These are phyloP conservation scores for Clarias gariepinus DNA, from an alignment of 2,113 vertebrate genomes.

Conservation along the genomic window DNA sequence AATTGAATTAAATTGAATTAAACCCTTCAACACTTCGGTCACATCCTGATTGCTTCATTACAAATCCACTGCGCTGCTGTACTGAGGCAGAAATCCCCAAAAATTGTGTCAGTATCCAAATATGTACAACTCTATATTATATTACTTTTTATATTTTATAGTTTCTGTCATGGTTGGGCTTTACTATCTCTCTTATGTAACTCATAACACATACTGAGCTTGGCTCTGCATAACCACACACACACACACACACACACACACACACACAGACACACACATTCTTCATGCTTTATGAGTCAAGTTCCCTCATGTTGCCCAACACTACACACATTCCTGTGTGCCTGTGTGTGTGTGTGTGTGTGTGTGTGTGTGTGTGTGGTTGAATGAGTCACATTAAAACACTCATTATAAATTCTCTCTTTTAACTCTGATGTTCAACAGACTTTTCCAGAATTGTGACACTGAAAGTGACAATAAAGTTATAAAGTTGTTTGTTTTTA, in stretches of 20 bases:
- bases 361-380: not conserved
- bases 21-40: too few species aligned
- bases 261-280: not conserved
- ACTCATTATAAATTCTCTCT: not conserved
- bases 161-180: not conserved
- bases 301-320: slow-evolving; percentile 9
- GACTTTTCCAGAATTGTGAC: not conserved
- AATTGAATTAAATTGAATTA: too few species aligned
- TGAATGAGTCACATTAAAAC: not conserved
- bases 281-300: not conserved
- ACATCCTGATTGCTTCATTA: too few species aligned
- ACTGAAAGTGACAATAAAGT: not conserved
- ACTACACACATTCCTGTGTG: not conserved
- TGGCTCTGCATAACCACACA: not conserved
- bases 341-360: not conserved
- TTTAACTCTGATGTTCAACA: not conserved
- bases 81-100: too few species aligned
- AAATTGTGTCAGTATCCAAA: too few species aligned
- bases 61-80: too few species aligned
- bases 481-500: not conserved
- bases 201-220: not conserved
- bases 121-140: too few species aligned
- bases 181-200: not conserved
- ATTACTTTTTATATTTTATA: not conserved
- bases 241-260: too few species aligned